Evolutionary conservation across 2,113 vertebrate genomes (phyloP).

Genomic region (Plestiodon gilberti): DNA sequence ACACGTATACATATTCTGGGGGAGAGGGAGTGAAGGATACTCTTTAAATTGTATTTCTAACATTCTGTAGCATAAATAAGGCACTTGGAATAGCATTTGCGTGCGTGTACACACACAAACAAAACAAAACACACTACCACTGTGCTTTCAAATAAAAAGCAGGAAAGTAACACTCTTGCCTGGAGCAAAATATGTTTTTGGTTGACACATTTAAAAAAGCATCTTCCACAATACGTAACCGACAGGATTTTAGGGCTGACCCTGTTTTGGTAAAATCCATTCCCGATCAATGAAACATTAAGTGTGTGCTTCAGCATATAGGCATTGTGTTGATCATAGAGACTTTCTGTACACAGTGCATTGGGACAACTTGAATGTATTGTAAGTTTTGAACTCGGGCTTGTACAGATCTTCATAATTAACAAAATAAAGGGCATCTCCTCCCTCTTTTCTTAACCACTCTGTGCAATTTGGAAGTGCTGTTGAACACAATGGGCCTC

Average conservation of each 20-base stretch:
- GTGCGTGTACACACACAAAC: no score
- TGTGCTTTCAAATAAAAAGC: neutral
- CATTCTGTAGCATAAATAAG: neutral
- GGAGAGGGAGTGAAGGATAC: neutral
- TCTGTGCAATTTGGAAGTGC: no score
- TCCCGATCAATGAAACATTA: constrained; percentile 2
- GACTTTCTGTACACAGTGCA: neutral
- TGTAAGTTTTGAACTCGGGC: neutral
- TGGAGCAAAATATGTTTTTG: neutral
- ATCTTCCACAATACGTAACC: neutral
- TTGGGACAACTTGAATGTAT: neutral
- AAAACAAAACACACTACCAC: no score
- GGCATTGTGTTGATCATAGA: neutral
- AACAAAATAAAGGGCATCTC: no score
- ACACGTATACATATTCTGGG: neutral
- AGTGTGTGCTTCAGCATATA: neutral
- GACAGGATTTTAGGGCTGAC: neutral
- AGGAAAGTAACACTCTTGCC: neutral
- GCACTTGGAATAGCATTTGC: neutral
- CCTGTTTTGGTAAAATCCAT: constrained; percentile 5
- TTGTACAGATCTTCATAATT: neutral
- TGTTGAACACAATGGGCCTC: no score
- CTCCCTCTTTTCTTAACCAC: no score
- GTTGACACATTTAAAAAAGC: constrained; percentile 3
- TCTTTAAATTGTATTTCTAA: neutral